phyloP scores from a whole-genome alignment of 2,888 invertebrate genomes.

The Silvanus unidentatus region DNA sequence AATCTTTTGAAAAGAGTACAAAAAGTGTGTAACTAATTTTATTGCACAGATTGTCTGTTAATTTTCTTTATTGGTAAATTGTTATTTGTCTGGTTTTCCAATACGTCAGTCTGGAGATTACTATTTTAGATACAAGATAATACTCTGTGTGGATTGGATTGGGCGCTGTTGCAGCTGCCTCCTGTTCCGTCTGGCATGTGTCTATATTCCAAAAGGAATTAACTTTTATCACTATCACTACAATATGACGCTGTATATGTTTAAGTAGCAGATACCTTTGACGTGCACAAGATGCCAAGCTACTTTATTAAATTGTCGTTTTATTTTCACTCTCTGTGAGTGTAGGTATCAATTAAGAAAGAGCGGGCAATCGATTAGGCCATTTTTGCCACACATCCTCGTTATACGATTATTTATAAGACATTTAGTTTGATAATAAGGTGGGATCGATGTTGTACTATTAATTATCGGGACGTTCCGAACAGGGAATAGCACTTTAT shows the following conservation, averaged over 20 bases:
- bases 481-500: slow-evolving; percentile 41
- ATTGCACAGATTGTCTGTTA: neutral
- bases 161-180: slow-evolving; percentile 22
- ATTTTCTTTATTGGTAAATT: slow-evolving; percentile 7
- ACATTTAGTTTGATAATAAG: slow-evolving; percentile 32
- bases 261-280: slow-evolving; percentile 28
- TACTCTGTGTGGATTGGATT: neutral
- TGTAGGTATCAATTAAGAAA: too few species aligned
- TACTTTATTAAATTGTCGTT: slow-evolving; percentile 23
- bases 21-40: too few species aligned
- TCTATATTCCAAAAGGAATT: slow-evolving; percentile 31
- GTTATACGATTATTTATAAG: slow-evolving; percentile 27
- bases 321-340: too few species aligned
- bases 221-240: slow-evolving; percentile 25
- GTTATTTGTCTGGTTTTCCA: slow-evolving; percentile 10
- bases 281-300: slow-evolving; percentile 26
- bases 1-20: too few species aligned
- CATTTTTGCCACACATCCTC: too few species aligned
- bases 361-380: too few species aligned
- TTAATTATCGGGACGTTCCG: slow-evolving; percentile 37
- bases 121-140: neutral
- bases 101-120: slow-evolving; percentile 11
- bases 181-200: slow-evolving; percentile 22
- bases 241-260: slow-evolving; percentile 17
- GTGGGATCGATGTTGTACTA: slow-evolving; percentile 34